A percentile compares a stretch with the other conserved stretches of the same genome.
Conservation (phyloP, 2,888 invertebrate genomes). For the Arenicola marina region DNA sequence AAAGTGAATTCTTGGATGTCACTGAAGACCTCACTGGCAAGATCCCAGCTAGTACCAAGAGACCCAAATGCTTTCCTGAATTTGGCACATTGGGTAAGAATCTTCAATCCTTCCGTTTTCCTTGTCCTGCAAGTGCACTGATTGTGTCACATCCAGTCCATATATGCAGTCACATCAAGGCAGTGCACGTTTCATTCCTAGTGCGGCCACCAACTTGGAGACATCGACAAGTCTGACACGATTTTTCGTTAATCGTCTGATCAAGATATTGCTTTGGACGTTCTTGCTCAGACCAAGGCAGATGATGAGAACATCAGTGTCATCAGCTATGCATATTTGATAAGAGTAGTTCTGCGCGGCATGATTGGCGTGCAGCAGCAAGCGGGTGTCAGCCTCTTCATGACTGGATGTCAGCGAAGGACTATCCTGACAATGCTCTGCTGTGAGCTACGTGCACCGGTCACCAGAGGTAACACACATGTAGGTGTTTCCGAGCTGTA, state of each 20-base stretch:
- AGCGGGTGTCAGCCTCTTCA: slow-evolving; percentile 8
- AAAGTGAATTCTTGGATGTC: no score
- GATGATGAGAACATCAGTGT: slow-evolving; percentile 7
- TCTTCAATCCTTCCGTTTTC: no score
- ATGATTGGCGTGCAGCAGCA: slow-evolving; percentile 5
- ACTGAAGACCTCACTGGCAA: no score
- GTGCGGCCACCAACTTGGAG: neutral
- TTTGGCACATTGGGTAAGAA: no score
- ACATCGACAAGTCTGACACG: neutral
- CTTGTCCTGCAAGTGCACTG: no score
- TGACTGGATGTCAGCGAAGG: neutral
- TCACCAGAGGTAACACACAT: slow-evolving; percentile 3
- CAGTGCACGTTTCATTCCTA: no score
- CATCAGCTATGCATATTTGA: neutral
- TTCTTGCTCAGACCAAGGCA: neutral
- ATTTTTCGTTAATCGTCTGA: neutral
- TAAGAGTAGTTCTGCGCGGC: neutral
- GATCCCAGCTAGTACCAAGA: no score
- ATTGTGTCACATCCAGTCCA: no score
- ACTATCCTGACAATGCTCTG: neutral
- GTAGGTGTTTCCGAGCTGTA: neutral
- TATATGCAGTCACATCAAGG: no score
- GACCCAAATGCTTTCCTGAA: no score
- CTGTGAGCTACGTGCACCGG: neutral
- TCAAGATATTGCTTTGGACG: neutral